phyloP scores from a whole-genome alignment of 2,888 invertebrate genomes.

The Drosophila formosana region DNA sequence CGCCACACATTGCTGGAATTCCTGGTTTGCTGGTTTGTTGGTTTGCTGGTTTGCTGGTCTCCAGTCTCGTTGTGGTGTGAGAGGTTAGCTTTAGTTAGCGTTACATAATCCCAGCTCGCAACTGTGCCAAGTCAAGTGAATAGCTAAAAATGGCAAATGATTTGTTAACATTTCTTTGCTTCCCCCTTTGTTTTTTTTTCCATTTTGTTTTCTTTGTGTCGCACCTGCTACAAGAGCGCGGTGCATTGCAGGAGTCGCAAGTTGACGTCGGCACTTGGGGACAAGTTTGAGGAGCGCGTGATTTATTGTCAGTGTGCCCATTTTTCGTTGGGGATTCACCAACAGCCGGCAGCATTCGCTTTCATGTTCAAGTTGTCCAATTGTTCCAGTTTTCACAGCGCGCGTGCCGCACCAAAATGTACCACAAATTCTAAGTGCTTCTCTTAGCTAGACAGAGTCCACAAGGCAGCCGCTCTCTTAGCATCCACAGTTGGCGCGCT shows the following conservation, averaged over 20 bases:
- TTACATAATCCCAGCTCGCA: slow-evolving; percentile 62
- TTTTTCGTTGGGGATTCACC: slow-evolving; percentile 29
- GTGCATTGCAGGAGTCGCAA: slow-evolving; percentile 5
- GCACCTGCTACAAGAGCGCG: slow-evolving; percentile 31
- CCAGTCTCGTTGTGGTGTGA: slow-evolving; percentile 27
- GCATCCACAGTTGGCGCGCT: slow-evolving; percentile 53
- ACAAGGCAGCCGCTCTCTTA: slow-evolving; percentile 55
- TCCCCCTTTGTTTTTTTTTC: slow-evolving; percentile 19
- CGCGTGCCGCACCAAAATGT: slow-evolving; percentile 17
- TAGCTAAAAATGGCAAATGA: slow-evolving; percentile 76
- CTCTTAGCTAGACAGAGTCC: slow-evolving; percentile 68
- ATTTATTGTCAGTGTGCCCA: slow-evolving; percentile 76
- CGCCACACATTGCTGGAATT: slow-evolving; percentile 41
- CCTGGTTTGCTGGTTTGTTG: slow-evolving; percentile 22
- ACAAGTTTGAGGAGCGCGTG: slow-evolving; percentile 60
- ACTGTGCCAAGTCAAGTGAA: slow-evolving; percentile 71
- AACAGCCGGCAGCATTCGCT: slow-evolving; percentile 55
- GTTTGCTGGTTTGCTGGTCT: slow-evolving; percentile 16
- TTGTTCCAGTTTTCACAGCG: slow-evolving; percentile 53
- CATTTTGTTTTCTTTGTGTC: slow-evolving; percentile 1
- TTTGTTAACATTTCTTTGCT: slow-evolving; percentile 58
- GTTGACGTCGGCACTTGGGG: slow-evolving; percentile 8
- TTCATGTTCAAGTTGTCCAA: slow-evolving; percentile 65
- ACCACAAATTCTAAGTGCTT: slow-evolving; percentile 4
- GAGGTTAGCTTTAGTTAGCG: slow-evolving; percentile 62